These are phyloP conservation scores for Cerastis rubricosa DNA, from an alignment of 2,888 invertebrate species.

Conservation along the genomic window DNA sequence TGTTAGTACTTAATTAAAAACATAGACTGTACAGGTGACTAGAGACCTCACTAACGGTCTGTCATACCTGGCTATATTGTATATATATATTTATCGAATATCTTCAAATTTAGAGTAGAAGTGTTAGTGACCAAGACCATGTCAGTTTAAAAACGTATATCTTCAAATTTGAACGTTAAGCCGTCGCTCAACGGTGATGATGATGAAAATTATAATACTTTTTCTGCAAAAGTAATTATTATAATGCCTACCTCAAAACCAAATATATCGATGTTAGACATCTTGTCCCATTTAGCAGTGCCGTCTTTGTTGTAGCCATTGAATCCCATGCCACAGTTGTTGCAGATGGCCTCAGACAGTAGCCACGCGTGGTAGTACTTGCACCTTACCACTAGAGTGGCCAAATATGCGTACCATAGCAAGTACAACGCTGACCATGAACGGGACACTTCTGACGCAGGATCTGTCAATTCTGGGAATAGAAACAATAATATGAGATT, in stretches of 20 bases:
- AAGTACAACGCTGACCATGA: constrained; percentile 88
- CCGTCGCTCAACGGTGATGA: not conserved
- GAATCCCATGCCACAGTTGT: constrained; percentile 98
- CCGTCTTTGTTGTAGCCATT: constrained; percentile 95
- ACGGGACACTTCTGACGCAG: constrained; percentile 85
- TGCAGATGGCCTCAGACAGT: constrained; percentile 98
- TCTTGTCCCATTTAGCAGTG: constrained; percentile 96
- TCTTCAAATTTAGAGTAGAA: not conserved
- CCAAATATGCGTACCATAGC: constrained; percentile 93
- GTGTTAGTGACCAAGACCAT: too few relatives aligned
- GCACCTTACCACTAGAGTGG: constrained; percentile 95
- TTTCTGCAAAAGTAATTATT: not conserved
- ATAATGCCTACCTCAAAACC: constrained; percentile 94
- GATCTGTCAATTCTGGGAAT: constrained; percentile 82
- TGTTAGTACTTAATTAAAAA: too few relatives aligned
- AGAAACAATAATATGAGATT: constrained; percentile 16
- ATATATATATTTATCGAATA: not conserved
- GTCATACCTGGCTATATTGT: too few relatives aligned
- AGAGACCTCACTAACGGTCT: too few relatives aligned
- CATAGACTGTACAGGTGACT: too few relatives aligned
- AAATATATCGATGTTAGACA: constrained; percentile 97
- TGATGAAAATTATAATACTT: not conserved
- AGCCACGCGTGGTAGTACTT: constrained; percentile 99
- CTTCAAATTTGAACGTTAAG: not conserved
- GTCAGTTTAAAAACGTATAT: not conserved